Evolutionary conservation across 2,888 invertebrate genomes (phyloP).

Genomic region (Noctuana brunneofusca): DNA sequence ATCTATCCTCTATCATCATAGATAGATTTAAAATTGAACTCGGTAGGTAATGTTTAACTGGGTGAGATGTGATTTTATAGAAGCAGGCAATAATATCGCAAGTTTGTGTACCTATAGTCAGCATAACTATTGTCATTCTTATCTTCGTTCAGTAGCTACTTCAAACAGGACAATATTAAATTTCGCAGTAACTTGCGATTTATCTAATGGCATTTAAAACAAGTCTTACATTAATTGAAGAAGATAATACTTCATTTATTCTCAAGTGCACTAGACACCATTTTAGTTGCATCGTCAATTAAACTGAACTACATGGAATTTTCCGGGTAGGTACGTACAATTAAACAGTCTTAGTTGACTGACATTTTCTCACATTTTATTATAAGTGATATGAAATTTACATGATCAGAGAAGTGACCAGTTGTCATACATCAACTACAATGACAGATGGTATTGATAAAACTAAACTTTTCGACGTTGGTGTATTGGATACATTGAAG

Average conservation of each 20-base stretch:
- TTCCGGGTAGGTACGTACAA: not conserved
- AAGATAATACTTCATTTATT: not conserved
- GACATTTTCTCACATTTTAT: not conserved
- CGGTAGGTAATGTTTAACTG: too few species aligned
- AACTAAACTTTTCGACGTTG: too few species aligned
- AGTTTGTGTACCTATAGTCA: not conserved
- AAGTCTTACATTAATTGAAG: not conserved
- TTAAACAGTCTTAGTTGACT: not conserved
- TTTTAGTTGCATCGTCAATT: not conserved
- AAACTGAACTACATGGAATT: constrained; percentile 1
- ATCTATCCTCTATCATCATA: too few species aligned
- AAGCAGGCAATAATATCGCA: not conserved
- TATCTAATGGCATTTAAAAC: not conserved
- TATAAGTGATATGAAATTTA: too few species aligned
- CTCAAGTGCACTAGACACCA: not conserved
- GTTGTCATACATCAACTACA: too few species aligned
- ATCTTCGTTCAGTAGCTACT: not conserved
- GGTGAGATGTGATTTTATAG: too few species aligned
- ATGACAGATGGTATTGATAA: too few species aligned
- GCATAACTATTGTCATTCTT: not conserved
- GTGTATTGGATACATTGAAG: too few species aligned
- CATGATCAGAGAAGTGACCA: too few species aligned
- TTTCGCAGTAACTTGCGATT: not conserved
- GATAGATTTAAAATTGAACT: too few species aligned
- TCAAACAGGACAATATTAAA: not conserved